These are phyloP conservation scores for Notolepis coatsorum DNA, from an alignment of 2,797 vertebrate species.

Conservation along the genomic window DNA sequence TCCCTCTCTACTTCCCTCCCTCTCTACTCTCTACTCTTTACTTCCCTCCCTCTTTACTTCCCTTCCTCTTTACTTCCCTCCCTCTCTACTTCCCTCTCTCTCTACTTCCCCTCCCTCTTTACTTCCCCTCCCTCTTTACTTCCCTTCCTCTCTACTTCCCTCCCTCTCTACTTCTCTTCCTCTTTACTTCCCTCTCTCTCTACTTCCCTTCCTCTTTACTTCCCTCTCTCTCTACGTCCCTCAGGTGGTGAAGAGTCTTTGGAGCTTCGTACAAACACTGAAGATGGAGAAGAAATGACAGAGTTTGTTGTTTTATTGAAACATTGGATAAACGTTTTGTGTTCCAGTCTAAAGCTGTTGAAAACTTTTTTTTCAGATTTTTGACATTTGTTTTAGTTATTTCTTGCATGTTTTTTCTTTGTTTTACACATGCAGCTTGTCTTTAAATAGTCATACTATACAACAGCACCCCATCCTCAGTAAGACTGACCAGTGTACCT, in stretches of 20 bases:
- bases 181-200: constrained; percentile 20
- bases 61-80: constrained; percentile 29
- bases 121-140: constrained; percentile 23
- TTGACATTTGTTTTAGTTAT: too few species aligned
- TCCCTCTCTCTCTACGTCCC: constrained; percentile 46
- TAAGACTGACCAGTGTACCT: too few species aligned
- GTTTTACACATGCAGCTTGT: too few species aligned
- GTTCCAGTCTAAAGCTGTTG: too few species aligned
- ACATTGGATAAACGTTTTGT: too few species aligned
- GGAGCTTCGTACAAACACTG: constrained; percentile 82
- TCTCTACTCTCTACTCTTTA: constrained; percentile 36
- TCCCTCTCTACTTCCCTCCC: constrained; percentile 23
- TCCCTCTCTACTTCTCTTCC: constrained; percentile 33
- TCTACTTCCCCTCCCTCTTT: constrained; percentile 25
- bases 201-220: constrained; percentile 6
- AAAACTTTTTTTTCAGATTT: too few species aligned
- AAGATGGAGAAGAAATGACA: constrained; percentile 79
- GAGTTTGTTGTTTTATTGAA: not conserved
- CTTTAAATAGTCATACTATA: too few species aligned
- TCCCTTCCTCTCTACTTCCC: constrained; percentile 51
- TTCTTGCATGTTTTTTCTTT: too few species aligned
- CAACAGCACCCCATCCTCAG: too few species aligned
- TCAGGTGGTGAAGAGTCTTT: constrained; percentile 86
- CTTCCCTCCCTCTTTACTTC: constrained; percentile 23
- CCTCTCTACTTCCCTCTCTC: constrained; percentile 13